A percentile compares a stretch with the other conserved stretches of the same genome.
phyloP scores from a whole-genome alignment of 2,113 vertebrate genomes.

The Malurus melanocephalus region DNA sequence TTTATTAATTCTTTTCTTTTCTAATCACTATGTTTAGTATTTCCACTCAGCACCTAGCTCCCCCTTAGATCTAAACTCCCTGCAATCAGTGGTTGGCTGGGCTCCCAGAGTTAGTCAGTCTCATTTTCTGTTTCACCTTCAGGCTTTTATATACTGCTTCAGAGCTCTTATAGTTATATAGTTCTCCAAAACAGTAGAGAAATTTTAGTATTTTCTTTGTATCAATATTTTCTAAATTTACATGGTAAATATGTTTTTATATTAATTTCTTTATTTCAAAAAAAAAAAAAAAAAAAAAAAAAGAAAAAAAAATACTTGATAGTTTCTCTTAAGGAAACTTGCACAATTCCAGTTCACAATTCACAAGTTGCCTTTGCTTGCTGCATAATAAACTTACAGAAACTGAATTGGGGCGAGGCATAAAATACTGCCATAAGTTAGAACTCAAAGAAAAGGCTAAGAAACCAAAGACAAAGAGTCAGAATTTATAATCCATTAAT shows the following conservation, averaged over 20 bases:
- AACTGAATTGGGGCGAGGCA: slow-evolving; percentile 8
- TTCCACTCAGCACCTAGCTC: slow-evolving; percentile 43
- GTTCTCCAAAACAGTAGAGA: background rate
- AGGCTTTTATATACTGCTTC: slow-evolving; percentile 1
- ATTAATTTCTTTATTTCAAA: background rate
- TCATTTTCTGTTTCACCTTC: slow-evolving; percentile 42
- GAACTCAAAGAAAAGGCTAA: background rate
- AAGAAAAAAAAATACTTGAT: background rate
- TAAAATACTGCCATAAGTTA: slow-evolving; percentile 16
- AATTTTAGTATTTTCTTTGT: slow-evolving; percentile 11
- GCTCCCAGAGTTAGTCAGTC: slow-evolving; percentile 38
- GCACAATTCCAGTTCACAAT: background rate
- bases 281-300: background rate
- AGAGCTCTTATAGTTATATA: background rate
- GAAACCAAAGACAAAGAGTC: slow-evolving; percentile 9
- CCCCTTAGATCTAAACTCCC: slow-evolving; percentile 15
- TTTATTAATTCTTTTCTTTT: slow-evolving; percentile 61
- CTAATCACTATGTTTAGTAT: slow-evolving; percentile 52
- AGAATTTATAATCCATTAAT: slow-evolving; percentile 10
- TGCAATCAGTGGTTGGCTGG: slow-evolving; percentile 47
- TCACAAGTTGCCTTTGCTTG: background rate
- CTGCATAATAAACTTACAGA: background rate
- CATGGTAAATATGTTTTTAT: background rate
- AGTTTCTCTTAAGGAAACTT: background rate
- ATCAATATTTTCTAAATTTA: background rate